A percentile compares a stretch with the other conserved stretches of the same genome.
Conservation (phyloP, 2,888 invertebrate species). For the Cerastoderma edule region DNA sequence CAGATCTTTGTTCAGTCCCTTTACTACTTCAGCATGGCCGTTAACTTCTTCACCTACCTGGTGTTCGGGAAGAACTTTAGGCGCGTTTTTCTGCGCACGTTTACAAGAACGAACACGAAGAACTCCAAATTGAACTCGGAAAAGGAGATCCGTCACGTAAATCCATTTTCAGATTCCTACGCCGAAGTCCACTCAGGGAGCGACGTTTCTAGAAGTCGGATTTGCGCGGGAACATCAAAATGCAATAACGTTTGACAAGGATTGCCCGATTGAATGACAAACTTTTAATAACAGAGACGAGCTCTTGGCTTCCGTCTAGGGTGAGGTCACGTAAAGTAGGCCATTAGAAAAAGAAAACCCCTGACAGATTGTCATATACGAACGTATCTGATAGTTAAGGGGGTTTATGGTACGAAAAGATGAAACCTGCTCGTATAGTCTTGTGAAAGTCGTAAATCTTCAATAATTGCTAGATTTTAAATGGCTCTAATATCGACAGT, state of each 20-base stretch:
- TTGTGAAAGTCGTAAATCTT: no score
- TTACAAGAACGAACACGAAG: not conserved
- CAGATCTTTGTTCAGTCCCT: slow-evolving; percentile 66
- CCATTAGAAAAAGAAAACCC: no score
- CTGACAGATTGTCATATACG: not conserved
- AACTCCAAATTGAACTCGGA: not conserved
- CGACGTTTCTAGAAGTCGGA: not conserved
- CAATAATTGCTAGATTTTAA: no score
- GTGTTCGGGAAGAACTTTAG: slow-evolving; percentile 70
- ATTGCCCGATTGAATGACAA: not conserved
- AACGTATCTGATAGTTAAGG: not conserved
- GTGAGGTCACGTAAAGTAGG: not conserved
- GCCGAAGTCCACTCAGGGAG: slow-evolving; percentile 15
- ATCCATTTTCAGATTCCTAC: slow-evolving; percentile 24
- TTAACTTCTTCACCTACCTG: slow-evolving; percentile 70
- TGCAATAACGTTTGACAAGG: not conserved
- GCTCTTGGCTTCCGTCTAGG: not conserved
- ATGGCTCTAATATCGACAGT: no score
- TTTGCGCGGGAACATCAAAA: not conserved
- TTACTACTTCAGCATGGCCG: slow-evolving; percentile 70
- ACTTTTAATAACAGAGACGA: not conserved
- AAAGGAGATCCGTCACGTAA: slow-evolving; percentile 25
- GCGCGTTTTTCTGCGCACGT: slow-evolving; percentile 60
- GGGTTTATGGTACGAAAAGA: not conserved
- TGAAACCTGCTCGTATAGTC: no score